Base-by-base conservation (phyloP, 2,113 vertebrate genomes). In the Sylvia atricapilla region DNA sequence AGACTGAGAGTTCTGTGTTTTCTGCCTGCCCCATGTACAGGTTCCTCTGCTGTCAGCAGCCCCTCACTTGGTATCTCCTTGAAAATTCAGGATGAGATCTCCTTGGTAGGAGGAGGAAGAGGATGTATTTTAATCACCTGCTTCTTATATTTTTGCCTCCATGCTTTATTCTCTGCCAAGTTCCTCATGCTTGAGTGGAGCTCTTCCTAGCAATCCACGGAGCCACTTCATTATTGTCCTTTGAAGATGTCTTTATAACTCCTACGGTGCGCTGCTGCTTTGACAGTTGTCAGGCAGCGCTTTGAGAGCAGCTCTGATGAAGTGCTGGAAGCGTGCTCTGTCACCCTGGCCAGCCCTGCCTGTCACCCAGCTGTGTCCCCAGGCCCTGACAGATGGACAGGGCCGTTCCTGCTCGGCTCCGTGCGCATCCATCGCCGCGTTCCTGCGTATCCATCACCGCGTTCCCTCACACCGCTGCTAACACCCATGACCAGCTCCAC, bases 331-430 rank as follows among this genome's bases (percentile, higher is more conserved):
- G 89, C 39, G 11, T 68, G 80, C 27, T 68, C 76, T 92, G 93
- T 90, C 95, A 67, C 6, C 1, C 63, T 96, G 96, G 24, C 94
- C 95, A 78, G 72, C 78, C 25, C 67, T 90, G 95, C 94, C 79
- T 94, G 88, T 88, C 94, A 67, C 60, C 70, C 90, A 70, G 76
- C 44, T 47, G 4, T 62, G 93, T 72, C 56, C 52, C 68, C 60
- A 31, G 6, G 63, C 55, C 11, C 39, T 79, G 96, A 46, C 96
- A 91, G 92, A 95, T 3, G 77, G 95, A 63, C 69, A 28, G 30
- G 27, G 73, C 85, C 33, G 25, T 58, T 89, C 74, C 90, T 49
- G 72, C 73, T 14, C 52, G 52, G 79, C 73, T 84, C 92, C 24
- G 7, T 11, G 12, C 15, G 82, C 70, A 50, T 50, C 49, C 49